Evolutionary conservation across 2,888 invertebrate genomes (phyloP).

Genomic region (Cheilosia vulpina): DNA sequence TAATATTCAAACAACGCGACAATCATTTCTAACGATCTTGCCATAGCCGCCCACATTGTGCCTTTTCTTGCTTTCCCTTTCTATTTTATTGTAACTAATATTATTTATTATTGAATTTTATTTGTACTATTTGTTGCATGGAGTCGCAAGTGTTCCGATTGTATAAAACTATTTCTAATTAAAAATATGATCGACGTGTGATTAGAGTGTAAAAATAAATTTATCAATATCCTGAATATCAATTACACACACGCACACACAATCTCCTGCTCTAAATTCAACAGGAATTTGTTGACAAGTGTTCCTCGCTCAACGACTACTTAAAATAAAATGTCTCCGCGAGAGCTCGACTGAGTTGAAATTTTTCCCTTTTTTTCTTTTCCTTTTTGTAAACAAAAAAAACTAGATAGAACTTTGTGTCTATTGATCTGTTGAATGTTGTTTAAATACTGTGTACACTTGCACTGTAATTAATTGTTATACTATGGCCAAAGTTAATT

Average conservation of each 20-base stretch:
- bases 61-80: background rate
- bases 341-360: background rate
- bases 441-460: background rate
- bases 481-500: too few relatives aligned
- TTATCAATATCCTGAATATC: slow-evolving; percentile 9
- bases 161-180: slow-evolving; percentile 32
- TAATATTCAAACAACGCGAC: slow-evolving; percentile 93
- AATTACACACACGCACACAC: background rate
- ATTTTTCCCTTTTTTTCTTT: background rate
- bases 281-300: slow-evolving; percentile 14
- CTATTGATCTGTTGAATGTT: slow-evolving; percentile 5
- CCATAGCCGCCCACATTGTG: slow-evolving; percentile 91
- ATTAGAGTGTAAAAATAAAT: slow-evolving; percentile 4
- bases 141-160: slow-evolving; percentile 25
- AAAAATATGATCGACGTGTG: slow-evolving; percentile 11
- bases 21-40: slow-evolving; percentile 91
- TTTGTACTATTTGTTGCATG: slow-evolving; percentile 61
- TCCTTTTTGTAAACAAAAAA: background rate
- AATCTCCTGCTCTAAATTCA: slow-evolving; percentile 7
- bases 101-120: slow-evolving; percentile 54
- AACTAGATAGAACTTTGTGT: background rate
- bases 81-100: too few relatives aligned
- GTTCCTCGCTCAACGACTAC: slow-evolving; percentile 15
- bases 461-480: too few relatives aligned
- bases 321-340: background rate